These are phyloP conservation scores for Tiliacea citrago DNA, from an alignment of 2,888 invertebrate species.

Conservation along the genomic window DNA sequence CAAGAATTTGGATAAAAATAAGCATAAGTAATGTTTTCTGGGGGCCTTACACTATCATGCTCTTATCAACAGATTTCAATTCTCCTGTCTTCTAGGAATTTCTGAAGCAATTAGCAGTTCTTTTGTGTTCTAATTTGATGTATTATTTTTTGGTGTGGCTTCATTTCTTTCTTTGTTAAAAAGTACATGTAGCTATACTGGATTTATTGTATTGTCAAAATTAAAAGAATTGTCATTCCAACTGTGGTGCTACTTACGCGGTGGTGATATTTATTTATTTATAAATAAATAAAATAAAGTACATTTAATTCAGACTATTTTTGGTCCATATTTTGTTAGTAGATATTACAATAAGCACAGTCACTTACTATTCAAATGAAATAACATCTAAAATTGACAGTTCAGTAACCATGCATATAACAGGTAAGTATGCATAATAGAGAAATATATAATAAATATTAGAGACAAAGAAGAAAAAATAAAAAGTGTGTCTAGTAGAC, in stretches of 20 bases:
- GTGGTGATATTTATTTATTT: background rate
- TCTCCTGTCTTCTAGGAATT: background rate
- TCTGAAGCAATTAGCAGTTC: background rate
- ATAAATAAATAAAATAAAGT: no score
- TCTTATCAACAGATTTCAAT: background rate
- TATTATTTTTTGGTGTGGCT: background rate
- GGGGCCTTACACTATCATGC: background rate
- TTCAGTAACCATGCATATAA: no score
- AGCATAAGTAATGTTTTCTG: background rate
- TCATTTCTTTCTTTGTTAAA: background rate
- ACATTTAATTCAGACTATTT: no score
- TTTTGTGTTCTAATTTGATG: background rate
- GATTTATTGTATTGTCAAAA: background rate
- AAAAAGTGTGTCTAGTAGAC: no score
- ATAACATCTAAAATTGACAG: no score
- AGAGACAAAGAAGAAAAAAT: no score
- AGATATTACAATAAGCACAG: no score
- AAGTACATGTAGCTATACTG: background rate
- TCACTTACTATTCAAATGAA: no score
- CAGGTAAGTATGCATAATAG: no score
- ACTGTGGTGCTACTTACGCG: background rate
- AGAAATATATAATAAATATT: no score
- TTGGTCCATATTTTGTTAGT: no score
- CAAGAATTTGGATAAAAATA: no score
- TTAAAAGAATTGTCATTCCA: background rate